These are phyloP conservation scores for Helicoverpa armigera DNA, from an alignment of 1,140 invertebrate species.

Conservation along the genomic window DNA sequence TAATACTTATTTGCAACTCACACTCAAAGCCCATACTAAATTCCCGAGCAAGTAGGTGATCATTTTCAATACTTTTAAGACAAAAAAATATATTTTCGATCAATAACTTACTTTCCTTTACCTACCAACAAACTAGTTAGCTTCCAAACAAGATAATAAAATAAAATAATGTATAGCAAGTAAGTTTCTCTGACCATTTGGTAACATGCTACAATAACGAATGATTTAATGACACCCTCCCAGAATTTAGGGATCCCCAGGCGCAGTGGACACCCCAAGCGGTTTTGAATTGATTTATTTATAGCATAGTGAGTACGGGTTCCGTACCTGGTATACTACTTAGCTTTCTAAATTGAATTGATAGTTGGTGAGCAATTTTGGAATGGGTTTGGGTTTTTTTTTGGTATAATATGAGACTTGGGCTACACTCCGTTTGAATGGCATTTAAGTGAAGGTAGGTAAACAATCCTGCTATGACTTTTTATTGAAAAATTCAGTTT, in stretches of 20 bases:
- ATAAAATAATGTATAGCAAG: not conserved
- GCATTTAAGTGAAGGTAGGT: no score
- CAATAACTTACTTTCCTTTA: not conserved
- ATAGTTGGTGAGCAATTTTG: slow-evolving; percentile 17
- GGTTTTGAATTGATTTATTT: slow-evolving; percentile 79
- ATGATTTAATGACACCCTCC: slow-evolving; percentile 77
- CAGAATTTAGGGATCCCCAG: slow-evolving; percentile 76
- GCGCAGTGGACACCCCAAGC: slow-evolving; percentile 74
- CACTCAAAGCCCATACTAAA: no score
- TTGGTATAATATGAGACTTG: not conserved
- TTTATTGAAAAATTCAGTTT: no score
- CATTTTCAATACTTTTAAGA: no score
- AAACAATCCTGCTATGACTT: no score
- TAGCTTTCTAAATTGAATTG: slow-evolving; percentile 60
- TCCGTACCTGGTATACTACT: slow-evolving; percentile 67
- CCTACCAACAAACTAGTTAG: not conserved
- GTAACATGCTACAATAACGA: slow-evolving; percentile 73
- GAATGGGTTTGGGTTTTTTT: not conserved
- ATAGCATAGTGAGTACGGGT: slow-evolving; percentile 69
- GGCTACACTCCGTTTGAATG: no score
- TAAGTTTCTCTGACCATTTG: slow-evolving; percentile 23
- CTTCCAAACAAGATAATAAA: not conserved
- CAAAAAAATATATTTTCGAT: no score
- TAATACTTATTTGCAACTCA: no score
- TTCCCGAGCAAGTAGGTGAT: no score